phyloP scores from a whole-genome alignment of 2,113 vertebrate species.

The Piaya cayana region DNA sequence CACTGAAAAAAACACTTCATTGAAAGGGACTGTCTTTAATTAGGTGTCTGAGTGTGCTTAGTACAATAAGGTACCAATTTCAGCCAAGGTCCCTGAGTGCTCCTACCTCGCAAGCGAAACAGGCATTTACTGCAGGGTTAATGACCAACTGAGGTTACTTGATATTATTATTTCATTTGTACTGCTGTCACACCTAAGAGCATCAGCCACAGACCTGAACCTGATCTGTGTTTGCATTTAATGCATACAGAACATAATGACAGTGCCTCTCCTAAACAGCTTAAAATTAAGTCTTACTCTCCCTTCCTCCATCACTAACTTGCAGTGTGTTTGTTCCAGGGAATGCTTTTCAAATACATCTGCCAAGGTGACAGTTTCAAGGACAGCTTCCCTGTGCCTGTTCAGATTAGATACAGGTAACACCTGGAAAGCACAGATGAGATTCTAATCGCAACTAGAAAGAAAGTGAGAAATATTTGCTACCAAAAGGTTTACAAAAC shows the following conservation, averaged over 20 bases:
- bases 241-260: constrained; percentile 48
- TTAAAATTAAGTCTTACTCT: constrained; percentile 36
- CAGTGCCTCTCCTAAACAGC: constrained; percentile 51
- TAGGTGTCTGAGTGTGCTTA: constrained; percentile 32
- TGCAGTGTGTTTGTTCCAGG: not conserved
- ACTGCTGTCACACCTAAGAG: constrained; percentile 52
- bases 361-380: not conserved
- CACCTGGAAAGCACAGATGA: not conserved
- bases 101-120: constrained; percentile 23
- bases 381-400: not conserved
- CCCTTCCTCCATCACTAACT: not conserved
- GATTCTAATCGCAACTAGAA: not conserved
- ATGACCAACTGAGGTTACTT: constrained; percentile 52
- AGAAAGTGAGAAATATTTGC: constrained; percentile 3
- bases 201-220: constrained; percentile 50
- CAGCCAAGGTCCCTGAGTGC: constrained; percentile 3
- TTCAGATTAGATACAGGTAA: not conserved
- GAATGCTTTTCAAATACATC: not conserved
- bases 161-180: constrained; percentile 65
- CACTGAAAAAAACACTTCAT: constrained; percentile 9
- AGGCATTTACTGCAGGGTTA: constrained; percentile 46
- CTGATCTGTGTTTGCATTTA: constrained; percentile 60
- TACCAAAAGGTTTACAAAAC: constrained; percentile 1
- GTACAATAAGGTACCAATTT: constrained; percentile 56
- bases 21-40: constrained; percentile 43